A percentile compares a stretch with the other conserved stretches of the same genome.
Evolutionary conservation across 2,113 vertebrate genomes (phyloP).

Genomic region (Rhabdornis inornatus): DNA sequence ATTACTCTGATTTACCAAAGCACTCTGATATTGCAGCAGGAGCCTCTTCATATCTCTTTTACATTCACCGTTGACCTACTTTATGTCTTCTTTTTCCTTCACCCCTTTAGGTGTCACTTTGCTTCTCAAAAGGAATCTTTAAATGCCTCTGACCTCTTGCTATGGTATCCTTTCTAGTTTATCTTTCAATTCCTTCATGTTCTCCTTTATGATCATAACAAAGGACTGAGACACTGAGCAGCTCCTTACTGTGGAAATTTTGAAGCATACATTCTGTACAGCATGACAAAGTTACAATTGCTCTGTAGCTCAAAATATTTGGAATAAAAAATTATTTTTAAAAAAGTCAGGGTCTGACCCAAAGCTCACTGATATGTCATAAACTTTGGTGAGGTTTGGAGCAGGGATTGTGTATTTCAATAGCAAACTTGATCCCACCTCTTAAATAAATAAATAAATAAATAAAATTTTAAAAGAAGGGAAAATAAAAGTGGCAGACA

Average conservation of each 20-base stretch:
- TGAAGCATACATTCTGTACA: background rate
- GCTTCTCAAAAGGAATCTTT: background rate
- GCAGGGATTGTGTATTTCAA: background rate
- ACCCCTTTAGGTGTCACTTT: background rate
- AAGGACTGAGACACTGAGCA: background rate
- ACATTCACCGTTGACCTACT: background rate
- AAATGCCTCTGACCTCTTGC: background rate
- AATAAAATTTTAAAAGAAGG: too few species aligned
- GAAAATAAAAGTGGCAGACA: background rate
- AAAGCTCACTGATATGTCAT: background rate
- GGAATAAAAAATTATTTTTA: background rate
- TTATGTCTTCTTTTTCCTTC: slow-evolving; percentile 6
- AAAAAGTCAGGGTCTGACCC: background rate
- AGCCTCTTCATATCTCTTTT: background rate
- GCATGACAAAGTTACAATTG: background rate
- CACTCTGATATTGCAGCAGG: background rate
- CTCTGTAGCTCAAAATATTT: background rate
- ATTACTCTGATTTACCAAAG: background rate
- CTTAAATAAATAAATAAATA: background rate
- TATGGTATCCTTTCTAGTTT: background rate
- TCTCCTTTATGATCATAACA: background rate
- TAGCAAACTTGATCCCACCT: background rate
- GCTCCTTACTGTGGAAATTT: background rate
- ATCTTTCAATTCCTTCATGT: background rate
- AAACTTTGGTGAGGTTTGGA: background rate